These are phyloP conservation scores for Dasypus novemcinctus DNA, from an alignment of 2,113 vertebrate genomes.

Conservation along the genomic window DNA sequence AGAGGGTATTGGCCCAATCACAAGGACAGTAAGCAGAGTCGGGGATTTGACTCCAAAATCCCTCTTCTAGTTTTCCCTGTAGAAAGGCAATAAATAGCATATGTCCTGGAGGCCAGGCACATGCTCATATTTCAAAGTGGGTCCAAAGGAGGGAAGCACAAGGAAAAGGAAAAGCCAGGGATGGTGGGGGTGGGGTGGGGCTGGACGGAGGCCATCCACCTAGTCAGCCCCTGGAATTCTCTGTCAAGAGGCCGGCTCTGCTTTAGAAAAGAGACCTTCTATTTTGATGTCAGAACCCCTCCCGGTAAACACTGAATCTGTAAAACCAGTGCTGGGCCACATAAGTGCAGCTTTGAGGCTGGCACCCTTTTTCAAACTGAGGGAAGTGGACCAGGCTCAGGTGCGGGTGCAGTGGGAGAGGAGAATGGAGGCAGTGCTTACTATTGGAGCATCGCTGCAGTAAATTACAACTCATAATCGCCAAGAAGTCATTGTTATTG, in stretches of 20 bases:
- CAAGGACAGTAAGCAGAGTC: neutral
- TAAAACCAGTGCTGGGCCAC: accelerated
- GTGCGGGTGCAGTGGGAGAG: neutral
- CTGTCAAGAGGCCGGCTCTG: neutral
- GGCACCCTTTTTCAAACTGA: accelerated
- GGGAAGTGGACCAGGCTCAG: accelerated
- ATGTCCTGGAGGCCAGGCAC: neutral
- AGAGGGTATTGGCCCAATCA: neutral
- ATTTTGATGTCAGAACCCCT: no score
- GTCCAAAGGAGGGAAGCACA: no score
- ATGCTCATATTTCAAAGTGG: neutral
- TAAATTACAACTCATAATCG: neutral
- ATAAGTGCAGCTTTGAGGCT: neutral
- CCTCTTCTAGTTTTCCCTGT: neutral
- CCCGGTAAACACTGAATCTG: neutral
- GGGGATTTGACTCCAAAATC: accelerated
- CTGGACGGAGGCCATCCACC: accelerated
- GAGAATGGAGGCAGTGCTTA: neutral
- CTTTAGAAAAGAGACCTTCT: neutral
- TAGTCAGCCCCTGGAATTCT: neutral
- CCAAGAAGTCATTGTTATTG: neutral
- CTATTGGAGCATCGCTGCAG: accelerated
- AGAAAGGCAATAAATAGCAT: neutral
- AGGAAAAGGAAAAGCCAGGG: neutral
- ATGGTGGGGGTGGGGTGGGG: no score